Conservation (phyloP, 2,113 vertebrate species). For the Paramisgurnus dabryanus region DNA sequence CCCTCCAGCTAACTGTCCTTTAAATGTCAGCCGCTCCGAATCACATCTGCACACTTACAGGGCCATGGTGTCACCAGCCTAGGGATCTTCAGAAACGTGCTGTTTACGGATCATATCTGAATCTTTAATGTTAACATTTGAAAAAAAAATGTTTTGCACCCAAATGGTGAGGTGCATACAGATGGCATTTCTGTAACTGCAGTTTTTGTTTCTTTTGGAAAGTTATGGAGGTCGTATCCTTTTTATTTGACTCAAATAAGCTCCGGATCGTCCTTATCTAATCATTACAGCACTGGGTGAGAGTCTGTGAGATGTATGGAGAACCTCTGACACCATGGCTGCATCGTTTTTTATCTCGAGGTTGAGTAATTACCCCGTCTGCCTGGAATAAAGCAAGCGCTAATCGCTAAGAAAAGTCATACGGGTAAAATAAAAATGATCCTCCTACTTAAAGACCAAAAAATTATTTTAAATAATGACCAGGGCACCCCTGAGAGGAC, state of each 20-base stretch:
- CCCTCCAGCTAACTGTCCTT: conserved; percentile 38
- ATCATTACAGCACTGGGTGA: conserved; percentile 1
- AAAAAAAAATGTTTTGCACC: too few species aligned
- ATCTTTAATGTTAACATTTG: background rate
- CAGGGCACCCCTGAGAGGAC: conserved; percentile 9
- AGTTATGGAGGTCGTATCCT: conserved; percentile 12
- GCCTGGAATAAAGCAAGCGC: conserved; percentile 6
- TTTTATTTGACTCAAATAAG: background rate
- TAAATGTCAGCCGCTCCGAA: conserved; percentile 35
- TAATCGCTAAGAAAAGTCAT: conserved; percentile 21
- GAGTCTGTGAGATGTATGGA: conserved; percentile 26
- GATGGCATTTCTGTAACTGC: background rate
- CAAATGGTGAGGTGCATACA: background rate
- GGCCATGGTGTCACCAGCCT: background rate
- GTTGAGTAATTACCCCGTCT: conserved; percentile 37
- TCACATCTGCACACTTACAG: background rate
- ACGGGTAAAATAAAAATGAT: conserved; percentile 24
- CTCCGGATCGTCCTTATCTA: conserved; percentile 12
- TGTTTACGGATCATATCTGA: conserved; percentile 4
- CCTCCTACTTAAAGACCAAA: conserved; percentile 16
- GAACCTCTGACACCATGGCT: conserved; percentile 2
- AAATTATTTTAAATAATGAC: conserved; percentile 27
- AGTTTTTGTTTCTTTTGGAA: background rate
- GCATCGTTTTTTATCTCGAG: conserved; percentile 29
- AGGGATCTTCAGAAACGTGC: background rate